Evolutionary conservation across 2,888 invertebrate species (phyloP).

Genomic region (Crioceris asparagi): DNA sequence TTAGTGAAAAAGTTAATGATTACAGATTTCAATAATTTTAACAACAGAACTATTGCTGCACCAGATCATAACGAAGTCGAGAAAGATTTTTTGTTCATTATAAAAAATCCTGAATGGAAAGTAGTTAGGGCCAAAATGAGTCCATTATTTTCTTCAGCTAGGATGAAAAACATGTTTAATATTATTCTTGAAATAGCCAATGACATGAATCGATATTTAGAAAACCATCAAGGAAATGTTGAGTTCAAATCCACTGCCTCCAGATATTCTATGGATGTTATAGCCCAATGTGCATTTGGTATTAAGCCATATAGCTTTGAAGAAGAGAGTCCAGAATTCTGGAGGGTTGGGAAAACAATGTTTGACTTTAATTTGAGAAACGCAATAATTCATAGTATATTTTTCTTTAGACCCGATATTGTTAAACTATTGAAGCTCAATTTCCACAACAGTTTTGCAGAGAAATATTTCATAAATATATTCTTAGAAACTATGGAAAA

Average conservation of each 20-base stretch:
- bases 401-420: too few relatives aligned
- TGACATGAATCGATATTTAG: too few relatives aligned
- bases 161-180: conserved; percentile 43
- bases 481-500: too few relatives aligned
- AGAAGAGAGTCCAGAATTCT: conserved; percentile 32
- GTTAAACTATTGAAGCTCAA: too few relatives aligned
- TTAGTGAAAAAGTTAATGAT: conserved; percentile 38
- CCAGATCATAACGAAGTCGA: conserved; percentile 37
- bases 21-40: conserved; percentile 40
- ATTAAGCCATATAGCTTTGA: conserved; percentile 35
- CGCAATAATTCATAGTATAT: too few relatives aligned
- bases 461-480: too few relatives aligned
- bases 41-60: conserved; percentile 30
- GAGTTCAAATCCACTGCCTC: conserved; percentile 31
- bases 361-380: conserved; percentile 26
- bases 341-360: conserved; percentile 28
- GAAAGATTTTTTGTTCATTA: conserved; percentile 35
- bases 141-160: conserved; percentile 47
- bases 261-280: conserved; percentile 38
- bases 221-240: too few relatives aligned
- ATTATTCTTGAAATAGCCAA: too few relatives aligned
- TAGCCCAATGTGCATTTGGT: conserved; percentile 39
- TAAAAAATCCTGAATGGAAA: conserved; percentile 44
- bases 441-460: too few relatives aligned
- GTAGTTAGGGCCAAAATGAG: conserved; percentile 41